These are phyloP conservation scores for Camelus bactrianus DNA, from an alignment of 2,113 vertebrate species.

Conservation along the genomic window DNA sequence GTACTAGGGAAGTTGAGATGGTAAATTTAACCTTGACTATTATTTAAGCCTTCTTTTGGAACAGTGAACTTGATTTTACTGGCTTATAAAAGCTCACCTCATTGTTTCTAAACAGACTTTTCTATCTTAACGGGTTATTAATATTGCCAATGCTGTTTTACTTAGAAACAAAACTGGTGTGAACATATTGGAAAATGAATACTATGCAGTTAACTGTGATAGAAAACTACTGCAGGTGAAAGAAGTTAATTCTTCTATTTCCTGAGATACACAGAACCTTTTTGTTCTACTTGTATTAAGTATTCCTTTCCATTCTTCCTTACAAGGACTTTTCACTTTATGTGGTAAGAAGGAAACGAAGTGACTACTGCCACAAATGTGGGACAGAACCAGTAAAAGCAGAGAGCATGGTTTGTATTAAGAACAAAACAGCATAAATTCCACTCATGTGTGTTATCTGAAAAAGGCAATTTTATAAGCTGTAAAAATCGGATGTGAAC, in stretches of 20 bases:
- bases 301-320: constrained; percentile 45
- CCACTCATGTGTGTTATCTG: constrained; percentile 79
- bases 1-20: constrained; percentile 3
- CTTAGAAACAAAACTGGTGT: neutral
- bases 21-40: neutral
- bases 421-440: constrained; percentile 80
- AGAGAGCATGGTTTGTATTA: constrained; percentile 78
- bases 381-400: constrained; percentile 77
- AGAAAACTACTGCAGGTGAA: constrained; percentile 15
- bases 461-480: constrained; percentile 81
- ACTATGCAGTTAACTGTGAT: neutral
- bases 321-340: constrained; percentile 66
- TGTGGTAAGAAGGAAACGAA: constrained; percentile 77
- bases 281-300: constrained; percentile 60
- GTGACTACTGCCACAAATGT: constrained; percentile 62
- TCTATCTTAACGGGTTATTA: constrained; percentile 53
- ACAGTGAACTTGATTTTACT: constrained; percentile 62
- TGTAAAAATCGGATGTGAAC: constrained; percentile 78
- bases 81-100: constrained; percentile 49
- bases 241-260: constrained; percentile 57
- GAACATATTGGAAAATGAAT: neutral
- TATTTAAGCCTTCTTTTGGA: constrained; percentile 56
- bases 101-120: constrained; percentile 18
- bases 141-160: neutral
- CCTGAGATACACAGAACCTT: neutral